A percentile compares a stretch with the other conserved stretches of the same genome.
Conservation (phyloP, 2,113 vertebrate genomes). For the Hemiscyllium ocellatum region DNA sequence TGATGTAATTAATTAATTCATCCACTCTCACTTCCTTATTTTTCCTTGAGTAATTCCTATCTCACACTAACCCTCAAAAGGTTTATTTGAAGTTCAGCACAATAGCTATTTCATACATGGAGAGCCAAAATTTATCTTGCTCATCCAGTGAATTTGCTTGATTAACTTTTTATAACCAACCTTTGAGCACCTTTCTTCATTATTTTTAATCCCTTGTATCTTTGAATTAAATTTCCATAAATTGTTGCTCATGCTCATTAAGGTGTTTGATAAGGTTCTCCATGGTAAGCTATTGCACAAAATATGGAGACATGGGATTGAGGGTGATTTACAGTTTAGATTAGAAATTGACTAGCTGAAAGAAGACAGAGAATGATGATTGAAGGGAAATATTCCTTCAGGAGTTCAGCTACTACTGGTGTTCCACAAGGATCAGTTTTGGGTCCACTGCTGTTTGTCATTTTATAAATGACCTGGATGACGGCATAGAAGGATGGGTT, state of each 20-base stretch:
- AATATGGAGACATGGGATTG: too few relatives aligned
- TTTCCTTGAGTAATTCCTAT: background rate
- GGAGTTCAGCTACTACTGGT: too few relatives aligned
- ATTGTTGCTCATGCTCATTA: background rate
- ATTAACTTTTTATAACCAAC: background rate
- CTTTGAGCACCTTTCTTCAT: background rate
- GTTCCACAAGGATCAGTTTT: too few relatives aligned
- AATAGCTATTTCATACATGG: background rate
- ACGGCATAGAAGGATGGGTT: too few relatives aligned
- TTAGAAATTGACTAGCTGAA: too few relatives aligned
- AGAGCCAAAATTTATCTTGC: background rate
- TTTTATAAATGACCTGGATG: too few relatives aligned
- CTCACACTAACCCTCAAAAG: background rate
- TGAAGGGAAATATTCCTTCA: too few relatives aligned
- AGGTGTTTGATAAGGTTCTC: too few relatives aligned
- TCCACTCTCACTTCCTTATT: background rate
- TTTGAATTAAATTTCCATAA: background rate
- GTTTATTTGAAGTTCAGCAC: background rate
- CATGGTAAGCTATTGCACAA: too few relatives aligned
- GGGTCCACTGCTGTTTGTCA: too few relatives aligned
- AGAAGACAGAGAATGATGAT: too few relatives aligned
- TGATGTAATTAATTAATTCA: background rate
- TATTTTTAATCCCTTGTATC: background rate
- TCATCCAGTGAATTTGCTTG: background rate
- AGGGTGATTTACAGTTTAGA: too few relatives aligned